phyloP scores from a whole-genome alignment of 2,888 invertebrate genomes.

The Calliscelio sp. region DNA sequence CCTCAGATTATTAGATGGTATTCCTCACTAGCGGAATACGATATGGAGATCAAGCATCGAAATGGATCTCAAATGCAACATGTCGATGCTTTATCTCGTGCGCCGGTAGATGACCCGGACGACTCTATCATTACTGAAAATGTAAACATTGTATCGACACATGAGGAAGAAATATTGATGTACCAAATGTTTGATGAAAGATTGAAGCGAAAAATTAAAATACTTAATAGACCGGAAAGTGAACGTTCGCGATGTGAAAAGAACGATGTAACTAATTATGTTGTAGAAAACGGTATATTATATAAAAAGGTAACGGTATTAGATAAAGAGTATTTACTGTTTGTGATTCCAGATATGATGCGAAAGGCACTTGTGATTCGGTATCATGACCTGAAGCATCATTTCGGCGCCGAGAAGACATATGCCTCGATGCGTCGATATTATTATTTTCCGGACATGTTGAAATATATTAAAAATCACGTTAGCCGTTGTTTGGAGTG shows the following conservation, averaged over 20 bases:
- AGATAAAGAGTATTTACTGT: not conserved
- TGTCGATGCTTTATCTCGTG: constrained; percentile 48
- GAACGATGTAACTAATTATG: not conserved
- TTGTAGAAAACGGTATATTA: too few relatives aligned
- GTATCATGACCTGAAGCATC: constrained; percentile 73
- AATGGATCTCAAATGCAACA: constrained; percentile 37
- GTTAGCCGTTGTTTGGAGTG: constrained; percentile 74
- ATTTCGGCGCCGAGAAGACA: constrained; percentile 72
- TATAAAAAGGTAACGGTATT: too few relatives aligned
- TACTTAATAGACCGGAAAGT: not conserved
- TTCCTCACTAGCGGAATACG: constrained; percentile 5
- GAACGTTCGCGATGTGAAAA: not conserved
- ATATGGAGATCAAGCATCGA: constrained; percentile 39
- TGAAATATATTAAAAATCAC: constrained; percentile 70
- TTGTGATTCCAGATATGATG: constrained; percentile 21
- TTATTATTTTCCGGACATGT: constrained; percentile 74
- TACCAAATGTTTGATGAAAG: constrained; percentile 21
- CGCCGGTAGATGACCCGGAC: constrained; percentile 8
- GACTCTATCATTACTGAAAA: too few relatives aligned
- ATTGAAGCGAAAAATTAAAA: constrained; percentile 53
- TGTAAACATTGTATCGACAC: not conserved
- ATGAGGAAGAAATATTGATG: constrained; percentile 1
- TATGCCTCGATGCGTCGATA: constrained; percentile 35
- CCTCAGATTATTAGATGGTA: constrained; percentile 72
- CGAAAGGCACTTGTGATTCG: constrained; percentile 58